Conservation (phyloP, 2,888 invertebrate species). For the Cheilosia urbana region DNA sequence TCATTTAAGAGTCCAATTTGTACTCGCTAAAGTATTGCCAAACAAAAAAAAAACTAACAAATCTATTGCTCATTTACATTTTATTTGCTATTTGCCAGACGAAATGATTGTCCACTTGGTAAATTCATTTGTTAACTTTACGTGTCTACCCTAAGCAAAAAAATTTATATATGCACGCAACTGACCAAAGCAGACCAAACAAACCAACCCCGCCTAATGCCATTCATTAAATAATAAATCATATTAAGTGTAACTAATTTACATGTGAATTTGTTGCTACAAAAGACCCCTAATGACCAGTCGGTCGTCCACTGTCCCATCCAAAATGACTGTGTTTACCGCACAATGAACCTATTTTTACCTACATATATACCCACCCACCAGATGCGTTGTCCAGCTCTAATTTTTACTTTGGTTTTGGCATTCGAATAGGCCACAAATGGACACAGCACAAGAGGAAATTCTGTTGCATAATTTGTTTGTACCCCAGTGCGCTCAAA, state of each 20-base stretch:
- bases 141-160: background rate
- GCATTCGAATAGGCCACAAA: constrained; percentile 72
- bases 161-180: constrained; percentile 5
- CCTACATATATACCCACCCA: background rate
- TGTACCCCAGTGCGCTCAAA: background rate
- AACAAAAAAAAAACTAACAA: constrained; percentile 47
- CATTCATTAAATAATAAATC: constrained; percentile 73
- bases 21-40: constrained; percentile 9
- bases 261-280: constrained; percentile 70
- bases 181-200: constrained; percentile 36
- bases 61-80: constrained; percentile 48
- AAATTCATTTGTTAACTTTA: constrained; percentile 54
- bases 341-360: constrained; percentile 25
- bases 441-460: constrained; percentile 67
- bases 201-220: constrained; percentile 41
- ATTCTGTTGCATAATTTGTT: constrained; percentile 70
- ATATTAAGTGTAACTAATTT: constrained; percentile 74
- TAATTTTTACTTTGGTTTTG: constrained; percentile 66
- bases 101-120: constrained; percentile 47
- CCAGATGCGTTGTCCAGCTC: constrained; percentile 11
- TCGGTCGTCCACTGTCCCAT: constrained; percentile 30
- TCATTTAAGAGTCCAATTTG: constrained; percentile 31
- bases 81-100: constrained; percentile 53
- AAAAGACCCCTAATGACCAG: constrained; percentile 68
- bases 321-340: constrained; percentile 53